Evolutionary conservation across 1,140 invertebrate genomes (phyloP).

Genomic region (Frieseomelitta varia): DNA sequence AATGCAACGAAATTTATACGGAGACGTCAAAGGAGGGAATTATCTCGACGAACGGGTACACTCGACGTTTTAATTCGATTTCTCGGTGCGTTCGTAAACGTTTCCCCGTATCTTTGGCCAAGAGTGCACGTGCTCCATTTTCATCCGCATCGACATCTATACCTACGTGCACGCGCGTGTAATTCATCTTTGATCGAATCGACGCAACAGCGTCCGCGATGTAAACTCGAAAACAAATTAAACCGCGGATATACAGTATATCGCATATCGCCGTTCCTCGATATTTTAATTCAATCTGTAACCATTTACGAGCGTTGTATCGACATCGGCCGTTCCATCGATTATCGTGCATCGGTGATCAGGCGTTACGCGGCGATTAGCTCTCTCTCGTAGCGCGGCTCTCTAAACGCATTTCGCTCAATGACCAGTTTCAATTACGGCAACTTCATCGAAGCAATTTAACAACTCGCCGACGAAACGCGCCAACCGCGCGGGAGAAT

Average conservation of each 20-base stretch:
- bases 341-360: neutral
- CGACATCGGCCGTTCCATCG: neutral
- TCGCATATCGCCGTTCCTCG: neutral
- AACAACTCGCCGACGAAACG: neutral
- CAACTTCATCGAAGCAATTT: slow-evolving; percentile 25
- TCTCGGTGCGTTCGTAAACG: neutral
- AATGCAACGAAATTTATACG: neutral
- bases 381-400: neutral
- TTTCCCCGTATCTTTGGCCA: neutral
- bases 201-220: neutral
- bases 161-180: too few relatives aligned
- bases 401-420: slow-evolving; percentile 27
- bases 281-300: neutral
- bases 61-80: neutral
- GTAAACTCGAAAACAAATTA: neutral
- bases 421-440: slow-evolving; percentile 32
- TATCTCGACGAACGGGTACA: neutral
- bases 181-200: neutral
- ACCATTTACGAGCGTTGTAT: neutral
- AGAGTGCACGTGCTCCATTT: neutral
- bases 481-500: neutral
- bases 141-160: too few relatives aligned
- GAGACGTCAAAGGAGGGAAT: neutral
- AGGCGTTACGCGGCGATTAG: slow-evolving; percentile 4
- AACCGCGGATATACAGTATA: neutral